These are phyloP conservation scores for Hydrolagus colliei DNA, from an alignment of 2,797 vertebrate species.

Conservation along the genomic window DNA sequence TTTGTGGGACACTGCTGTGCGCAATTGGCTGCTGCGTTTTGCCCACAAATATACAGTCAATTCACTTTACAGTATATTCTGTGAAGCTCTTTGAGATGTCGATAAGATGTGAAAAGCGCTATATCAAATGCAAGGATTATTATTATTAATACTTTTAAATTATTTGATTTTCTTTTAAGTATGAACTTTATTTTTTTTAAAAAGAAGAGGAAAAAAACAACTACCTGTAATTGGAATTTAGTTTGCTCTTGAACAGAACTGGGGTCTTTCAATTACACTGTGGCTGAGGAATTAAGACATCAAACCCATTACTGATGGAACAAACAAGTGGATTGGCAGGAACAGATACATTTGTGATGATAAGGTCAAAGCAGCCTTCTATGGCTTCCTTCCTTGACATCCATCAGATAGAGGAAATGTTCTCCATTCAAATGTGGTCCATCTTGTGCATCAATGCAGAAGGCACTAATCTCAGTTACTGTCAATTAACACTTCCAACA, in stretches of 20 bases:
- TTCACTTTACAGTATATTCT: too few relatives aligned
- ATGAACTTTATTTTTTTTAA: neutral
- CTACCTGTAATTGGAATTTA: neutral
- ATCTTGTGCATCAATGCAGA: neutral
- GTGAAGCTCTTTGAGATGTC: too few relatives aligned
- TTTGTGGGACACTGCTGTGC: too few relatives aligned
- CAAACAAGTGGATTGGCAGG: neutral
- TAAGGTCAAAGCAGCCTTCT: neutral
- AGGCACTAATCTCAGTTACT: neutral
- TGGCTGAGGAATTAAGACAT: neutral
- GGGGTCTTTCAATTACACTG: too few relatives aligned
- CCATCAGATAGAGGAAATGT: neutral
- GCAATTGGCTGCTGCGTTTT: too few relatives aligned
- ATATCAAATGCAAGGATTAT: too few relatives aligned
- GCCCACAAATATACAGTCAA: too few relatives aligned
- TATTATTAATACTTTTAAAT: too few relatives aligned
- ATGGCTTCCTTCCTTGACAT: neutral
- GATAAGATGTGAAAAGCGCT: too few relatives aligned
- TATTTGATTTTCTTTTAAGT: too few relatives aligned
- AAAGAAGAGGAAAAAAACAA: neutral
- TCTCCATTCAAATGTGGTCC: neutral
- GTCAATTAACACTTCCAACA: neutral
- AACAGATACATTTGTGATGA: neutral
- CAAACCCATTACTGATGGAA: neutral
- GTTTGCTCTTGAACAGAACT: neutral